These are phyloP conservation scores for Drosophila funebris DNA, from an alignment of 1,140 invertebrate genomes.

Conservation along the genomic window DNA sequence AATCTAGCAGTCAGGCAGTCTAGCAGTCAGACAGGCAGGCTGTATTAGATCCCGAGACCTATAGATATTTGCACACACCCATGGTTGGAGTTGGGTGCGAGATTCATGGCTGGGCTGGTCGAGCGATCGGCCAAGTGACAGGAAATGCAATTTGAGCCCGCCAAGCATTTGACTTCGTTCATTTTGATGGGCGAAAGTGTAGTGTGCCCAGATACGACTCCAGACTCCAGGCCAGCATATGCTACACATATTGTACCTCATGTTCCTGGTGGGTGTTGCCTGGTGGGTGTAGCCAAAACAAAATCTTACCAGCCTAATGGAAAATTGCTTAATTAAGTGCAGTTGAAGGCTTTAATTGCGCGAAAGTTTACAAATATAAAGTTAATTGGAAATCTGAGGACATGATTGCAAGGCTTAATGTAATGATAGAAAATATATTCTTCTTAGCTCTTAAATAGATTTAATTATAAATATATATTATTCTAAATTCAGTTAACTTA, in stretches of 20 bases:
- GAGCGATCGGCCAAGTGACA: slow-evolving; percentile 67
- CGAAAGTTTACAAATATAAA: not conserved
- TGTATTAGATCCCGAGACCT: slow-evolving; percentile 43
- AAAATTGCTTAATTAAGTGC: slow-evolving; percentile 74
- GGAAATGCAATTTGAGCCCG: slow-evolving; percentile 77
- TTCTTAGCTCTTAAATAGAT: too few relatives aligned
- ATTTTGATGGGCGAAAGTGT: slow-evolving; percentile 76
- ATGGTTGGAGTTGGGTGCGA: slow-evolving; percentile 19
- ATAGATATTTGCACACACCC: slow-evolving; percentile 49
- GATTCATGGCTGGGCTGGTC: slow-evolving; percentile 54
- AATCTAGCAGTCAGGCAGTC: slow-evolving; percentile 21
- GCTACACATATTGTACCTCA: slow-evolving; percentile 20
- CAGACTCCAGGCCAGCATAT: not conserved
- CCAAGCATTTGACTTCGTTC: slow-evolving; percentile 74
- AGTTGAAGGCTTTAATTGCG: slow-evolving; percentile 12
- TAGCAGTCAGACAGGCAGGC: slow-evolving; percentile 21
- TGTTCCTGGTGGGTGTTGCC: slow-evolving; percentile 57
- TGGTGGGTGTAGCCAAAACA: slow-evolving; percentile 56
- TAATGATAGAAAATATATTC: too few relatives aligned
- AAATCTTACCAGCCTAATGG: slow-evolving; percentile 60
- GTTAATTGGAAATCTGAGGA: slow-evolving; percentile 11
- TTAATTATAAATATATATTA: too few relatives aligned
- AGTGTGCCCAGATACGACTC: slow-evolving; percentile 22
- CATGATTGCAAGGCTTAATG: too few relatives aligned
- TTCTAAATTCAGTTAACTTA: too few relatives aligned